Evolutionary conservation across 2,113 vertebrate genomes (phyloP), one percentile per base, ranked within the genome.

Genomic region (Hippocampus barbouri): DNA sequence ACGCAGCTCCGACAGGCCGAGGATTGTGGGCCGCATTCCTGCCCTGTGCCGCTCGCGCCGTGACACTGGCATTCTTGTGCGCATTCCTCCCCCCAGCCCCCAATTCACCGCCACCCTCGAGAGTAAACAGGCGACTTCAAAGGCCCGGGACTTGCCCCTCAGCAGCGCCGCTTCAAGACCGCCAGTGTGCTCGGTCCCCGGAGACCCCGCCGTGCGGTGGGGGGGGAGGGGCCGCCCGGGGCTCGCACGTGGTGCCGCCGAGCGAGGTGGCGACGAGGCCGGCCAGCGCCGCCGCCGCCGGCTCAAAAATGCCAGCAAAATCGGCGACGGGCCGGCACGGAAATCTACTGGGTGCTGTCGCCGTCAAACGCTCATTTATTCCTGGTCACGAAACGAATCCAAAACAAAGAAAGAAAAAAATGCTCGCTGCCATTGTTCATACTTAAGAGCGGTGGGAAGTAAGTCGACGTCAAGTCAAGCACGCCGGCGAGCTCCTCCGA

Each of bases 51-150:
- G 73, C 82, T 83, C 83, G 84, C 79, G 74, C 87, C 87, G 82
- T 88, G 88, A 91, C 87, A 91, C 87, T 84, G 82, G 86, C 88
- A 92, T 93, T 93, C 88, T 89, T 91, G 89, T 88, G 75, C 85
- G 53, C 40, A 0, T 8, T 71, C 72, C 1, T 25, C 40, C 77
- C 77, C 63, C n/a, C 38, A 11, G 49, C 57, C 69, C 53, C 49
- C 40, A 8, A 53, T 34, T 34, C 34, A 53, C 27, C 73, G 25
- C 30, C 72, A 81, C 54, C 57, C 79, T 72, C 34, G 76, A 80
- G 82, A 79, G 88, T 90, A 92, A 93, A 92, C 88, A 92, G 75
- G 45, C 59, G 79, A 89, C 91, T 91, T 93, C 90, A 92, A 93
- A 91, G 76, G 72, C 74, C 80, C 80, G 86, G 86, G 90, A 89